Evolutionary conservation across 2,113 vertebrate species (phyloP), one percentile per base, ranked within the genome.

Genomic region (Lynx canadensis): DNA sequence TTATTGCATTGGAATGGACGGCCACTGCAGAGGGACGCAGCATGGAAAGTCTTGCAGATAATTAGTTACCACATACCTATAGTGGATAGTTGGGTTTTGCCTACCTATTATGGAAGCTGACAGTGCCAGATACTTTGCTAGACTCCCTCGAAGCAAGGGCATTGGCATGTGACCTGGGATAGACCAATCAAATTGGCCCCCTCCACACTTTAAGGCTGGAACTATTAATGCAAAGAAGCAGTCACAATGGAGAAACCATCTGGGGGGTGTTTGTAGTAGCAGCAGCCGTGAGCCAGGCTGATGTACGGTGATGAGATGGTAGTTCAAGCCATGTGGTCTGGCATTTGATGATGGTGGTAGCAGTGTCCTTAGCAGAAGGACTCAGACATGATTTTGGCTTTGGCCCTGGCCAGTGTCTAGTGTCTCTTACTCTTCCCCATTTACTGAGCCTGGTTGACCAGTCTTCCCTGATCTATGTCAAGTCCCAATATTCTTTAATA

Each of bases 341-440:
- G 38, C 16, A 36, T 87, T 38, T 7, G 9, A 21, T 25, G 23
- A 41, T 27, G 29, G 31, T 68, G 76, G 38, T 79, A 74, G 41
- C 45, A 6, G 18, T 71, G 65, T 27, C 69, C 27, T 87, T 25
- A 25, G 9, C n/a, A 85, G 48, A 31, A 83, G 25, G 41, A 19
- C 33, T 55, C 48, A 33, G 76, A 33, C 50, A 79, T 19, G 31
- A 78, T 36, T 84, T 88, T 38, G 48, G 29, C 66, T 89, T 21
- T 91, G 87, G 48, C 38, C 25, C 52, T 80, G 66, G 18, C 23
- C 36, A 18, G 27, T n/a, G 8, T 25, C 60, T 69, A 57, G 7
- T n/a, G 36, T 87, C 82, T 95, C 68, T 93, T 78, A 66, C 65
- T 71, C 45, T 91, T 94, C n/a, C 15, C 38, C 9, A 63, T 91